Evolutionary conservation across 30 jellyfish, hydroid and myxozoan species (phyloP).

Genomic region (Clytia hemisphaerica): DNA sequence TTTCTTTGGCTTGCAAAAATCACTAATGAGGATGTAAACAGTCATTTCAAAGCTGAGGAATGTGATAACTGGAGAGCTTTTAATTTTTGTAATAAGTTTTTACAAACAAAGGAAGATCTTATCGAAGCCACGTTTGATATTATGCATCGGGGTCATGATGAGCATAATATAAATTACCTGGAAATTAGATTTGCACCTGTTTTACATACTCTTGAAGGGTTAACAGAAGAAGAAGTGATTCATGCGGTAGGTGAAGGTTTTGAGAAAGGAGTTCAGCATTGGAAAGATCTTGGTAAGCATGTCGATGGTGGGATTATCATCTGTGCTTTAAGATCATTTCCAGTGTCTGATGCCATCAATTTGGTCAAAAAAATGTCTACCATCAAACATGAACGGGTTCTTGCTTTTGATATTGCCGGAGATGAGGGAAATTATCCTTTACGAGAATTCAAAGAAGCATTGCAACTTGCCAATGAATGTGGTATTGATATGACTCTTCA

Average conservation of each 20-base stretch:
- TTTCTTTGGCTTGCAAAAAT: not conserved
- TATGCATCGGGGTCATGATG: not conserved
- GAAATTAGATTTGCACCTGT: constrained; percentile 20
- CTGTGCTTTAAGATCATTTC: constrained; percentile 16
- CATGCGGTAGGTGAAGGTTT: constrained; percentile 1
- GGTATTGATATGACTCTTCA: constrained; percentile 1
- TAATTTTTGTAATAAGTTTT: constrained; percentile 15
- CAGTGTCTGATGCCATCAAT: not conserved
- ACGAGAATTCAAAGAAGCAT: not conserved
- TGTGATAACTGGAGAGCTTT: constrained; percentile 2
- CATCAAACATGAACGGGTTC: not conserved
- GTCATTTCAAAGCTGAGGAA: not conserved
- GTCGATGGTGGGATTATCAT: constrained; percentile 5
- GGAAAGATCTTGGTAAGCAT: not conserved
- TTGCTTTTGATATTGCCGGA: constrained; percentile 20
- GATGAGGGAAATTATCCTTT: constrained; percentile 13
- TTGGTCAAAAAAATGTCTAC: not conserved
- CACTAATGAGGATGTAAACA: not conserved
- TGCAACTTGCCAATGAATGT: constrained; percentile 5
- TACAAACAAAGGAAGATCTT: constrained; percentile 1
- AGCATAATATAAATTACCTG: constrained; percentile 3
- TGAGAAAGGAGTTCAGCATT: not conserved
- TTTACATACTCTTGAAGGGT: constrained; percentile 5
- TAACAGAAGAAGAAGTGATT: constrained; percentile 1
- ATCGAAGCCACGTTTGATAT: constrained; percentile 5